Percentiles rank a stretch among this genome's conserved stretches.
phyloP scores from a whole-genome alignment of 1,140 invertebrate genomes.

The Tetragonula clypearis region DNA sequence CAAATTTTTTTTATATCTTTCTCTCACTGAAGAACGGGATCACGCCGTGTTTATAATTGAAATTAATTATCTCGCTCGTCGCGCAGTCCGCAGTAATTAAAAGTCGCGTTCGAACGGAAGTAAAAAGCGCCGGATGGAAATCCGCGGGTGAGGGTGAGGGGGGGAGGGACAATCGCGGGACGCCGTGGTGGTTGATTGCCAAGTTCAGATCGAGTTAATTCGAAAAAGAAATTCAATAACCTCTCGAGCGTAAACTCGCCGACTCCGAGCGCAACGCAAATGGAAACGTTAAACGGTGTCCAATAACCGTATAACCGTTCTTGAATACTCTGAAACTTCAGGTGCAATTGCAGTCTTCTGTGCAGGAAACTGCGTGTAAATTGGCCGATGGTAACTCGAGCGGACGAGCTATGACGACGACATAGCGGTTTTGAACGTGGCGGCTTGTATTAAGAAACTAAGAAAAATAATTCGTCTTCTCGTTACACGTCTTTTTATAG shows the following conservation, averaged over 20 bases:
- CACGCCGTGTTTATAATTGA: background rate
- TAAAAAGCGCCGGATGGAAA: background rate
- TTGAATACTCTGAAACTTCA: constrained; percentile 11
- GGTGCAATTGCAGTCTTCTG: constrained; percentile 4
- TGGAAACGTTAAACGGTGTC: background rate
- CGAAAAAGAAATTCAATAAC: background rate
- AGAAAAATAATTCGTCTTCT: too few relatives aligned
- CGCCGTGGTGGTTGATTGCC: background rate
- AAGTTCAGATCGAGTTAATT: background rate
- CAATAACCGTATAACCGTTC: constrained; percentile 2
- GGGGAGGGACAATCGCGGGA: background rate
- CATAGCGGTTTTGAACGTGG: too few relatives aligned
- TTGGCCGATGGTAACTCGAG: too few relatives aligned
- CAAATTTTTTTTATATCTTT: constrained; percentile 25
- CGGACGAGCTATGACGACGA: background rate
- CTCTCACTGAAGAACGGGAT: background rate
- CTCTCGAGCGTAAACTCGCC: background rate
- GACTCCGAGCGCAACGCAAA: too few relatives aligned
- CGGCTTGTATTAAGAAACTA: too few relatives aligned
- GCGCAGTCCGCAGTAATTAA: too few relatives aligned
- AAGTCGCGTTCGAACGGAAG: too few relatives aligned
- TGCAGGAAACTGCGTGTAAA: background rate
- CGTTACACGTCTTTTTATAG: too few relatives aligned
- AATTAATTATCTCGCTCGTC: background rate
- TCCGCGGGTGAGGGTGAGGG: too few relatives aligned